phyloP scores from a whole-genome alignment of 2,888 invertebrate genomes.

The Volucella inanis region DNA sequence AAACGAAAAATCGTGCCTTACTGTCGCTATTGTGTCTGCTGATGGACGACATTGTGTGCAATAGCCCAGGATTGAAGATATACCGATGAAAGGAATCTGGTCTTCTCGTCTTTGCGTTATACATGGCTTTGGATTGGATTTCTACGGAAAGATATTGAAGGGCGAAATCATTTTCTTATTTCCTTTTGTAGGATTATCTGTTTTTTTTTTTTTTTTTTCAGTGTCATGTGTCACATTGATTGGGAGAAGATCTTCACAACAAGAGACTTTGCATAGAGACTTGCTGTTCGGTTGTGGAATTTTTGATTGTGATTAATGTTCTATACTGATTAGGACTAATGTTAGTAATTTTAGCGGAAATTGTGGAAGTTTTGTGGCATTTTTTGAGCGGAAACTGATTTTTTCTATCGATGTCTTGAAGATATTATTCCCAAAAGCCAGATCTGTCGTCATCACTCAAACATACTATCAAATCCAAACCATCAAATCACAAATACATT shows the following conservation, averaged over 20 bases:
- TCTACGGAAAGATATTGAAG: conserved; percentile 63
- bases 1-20: conserved; percentile 64
- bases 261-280: conserved; percentile 1
- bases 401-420: not conserved
- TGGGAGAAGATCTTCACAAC: conserved; percentile 23
- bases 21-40: conserved; percentile 74
- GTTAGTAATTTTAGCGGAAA: not conserved
- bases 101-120: not conserved
- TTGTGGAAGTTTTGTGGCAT: not conserved
- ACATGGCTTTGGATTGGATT: conserved; percentile 53
- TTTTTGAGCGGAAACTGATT: not conserved
- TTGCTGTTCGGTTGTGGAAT: conserved; percentile 36
- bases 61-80: conserved; percentile 34
- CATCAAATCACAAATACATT: no score
- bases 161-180: conserved; percentile 8
- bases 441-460: no score
- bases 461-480: no score
- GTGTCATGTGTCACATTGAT: conserved; percentile 47
- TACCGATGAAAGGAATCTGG: conserved; percentile 50
- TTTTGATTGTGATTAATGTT: conserved; percentile 62
- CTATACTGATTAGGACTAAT: conserved; percentile 48
- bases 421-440: no score
- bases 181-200: not conserved
- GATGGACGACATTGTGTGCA: conserved; percentile 72
- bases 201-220: conserved; percentile 3